These are phyloP conservation scores for Catalaphyllia jardinei DNA, from an alignment of 64 coral and sea anemone genomes.

Conservation along the genomic window DNA sequence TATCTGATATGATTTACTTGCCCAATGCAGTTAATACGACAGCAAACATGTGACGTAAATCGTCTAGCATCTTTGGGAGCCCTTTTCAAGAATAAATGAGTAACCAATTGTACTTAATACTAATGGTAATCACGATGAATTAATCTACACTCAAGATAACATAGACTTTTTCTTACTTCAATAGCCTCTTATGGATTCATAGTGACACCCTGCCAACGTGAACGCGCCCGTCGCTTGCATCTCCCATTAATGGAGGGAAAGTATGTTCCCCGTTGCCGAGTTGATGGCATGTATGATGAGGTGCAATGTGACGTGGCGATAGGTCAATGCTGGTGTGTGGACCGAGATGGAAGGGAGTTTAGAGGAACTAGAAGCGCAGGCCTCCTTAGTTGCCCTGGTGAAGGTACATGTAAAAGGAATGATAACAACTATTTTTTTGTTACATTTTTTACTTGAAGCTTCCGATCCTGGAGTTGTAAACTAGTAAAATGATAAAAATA, in stretches of 20 bases:
- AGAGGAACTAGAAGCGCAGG: constrained; percentile 55
- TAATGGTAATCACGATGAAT: no score
- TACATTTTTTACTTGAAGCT: no score
- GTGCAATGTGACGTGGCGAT: constrained; percentile 56
- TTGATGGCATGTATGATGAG: constrained; percentile 74
- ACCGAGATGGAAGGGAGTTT: constrained; percentile 45
- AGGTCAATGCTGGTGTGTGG: constrained; percentile 75
- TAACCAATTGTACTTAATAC: no score
- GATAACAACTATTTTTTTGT: no score
- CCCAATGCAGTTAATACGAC: no score
- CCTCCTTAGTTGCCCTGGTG: constrained; percentile 41
- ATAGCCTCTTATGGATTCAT: constrained; percentile 46
- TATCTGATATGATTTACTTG: no score
- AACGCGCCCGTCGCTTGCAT: constrained; percentile 46
- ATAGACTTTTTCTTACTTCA: not conserved
- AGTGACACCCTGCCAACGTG: constrained; percentile 73
- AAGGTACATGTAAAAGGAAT: constrained; percentile 34
- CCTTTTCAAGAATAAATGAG: no score
- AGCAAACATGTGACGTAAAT: no score
- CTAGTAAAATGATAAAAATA: no score
- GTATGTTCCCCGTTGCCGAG: constrained; percentile 63
- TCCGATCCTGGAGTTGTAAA: no score
- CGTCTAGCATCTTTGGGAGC: no score
- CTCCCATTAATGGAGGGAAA: constrained; percentile 27
- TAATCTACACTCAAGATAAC: not conserved